These are phyloP conservation scores for Rana temporaria DNA, from an alignment of 2,113 vertebrate genomes.

Conservation along the genomic window DNA sequence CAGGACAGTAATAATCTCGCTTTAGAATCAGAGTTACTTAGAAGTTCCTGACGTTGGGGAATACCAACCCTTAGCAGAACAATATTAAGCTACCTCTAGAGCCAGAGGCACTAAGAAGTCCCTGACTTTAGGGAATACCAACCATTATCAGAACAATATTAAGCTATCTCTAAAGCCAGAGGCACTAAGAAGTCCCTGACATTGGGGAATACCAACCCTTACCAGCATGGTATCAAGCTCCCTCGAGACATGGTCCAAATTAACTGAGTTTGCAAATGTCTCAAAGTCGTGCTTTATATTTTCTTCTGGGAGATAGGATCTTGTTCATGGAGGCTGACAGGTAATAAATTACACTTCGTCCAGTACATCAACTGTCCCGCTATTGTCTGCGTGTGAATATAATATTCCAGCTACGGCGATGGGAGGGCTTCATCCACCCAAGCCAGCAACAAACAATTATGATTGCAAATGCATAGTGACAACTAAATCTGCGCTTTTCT, in stretches of 20 bases:
- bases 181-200: too few relatives aligned
- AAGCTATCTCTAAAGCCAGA: too few relatives aligned
- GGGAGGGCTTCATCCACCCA: conserved; percentile 30
- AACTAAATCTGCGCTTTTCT: conserved; percentile 42
- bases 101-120: too few relatives aligned
- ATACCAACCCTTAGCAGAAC: too few relatives aligned
- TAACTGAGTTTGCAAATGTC: conserved; percentile 39
- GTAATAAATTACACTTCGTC: conserved; percentile 56
- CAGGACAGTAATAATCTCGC: too few relatives aligned
- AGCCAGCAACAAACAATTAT: conserved; percentile 54
- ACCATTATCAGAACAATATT: too few relatives aligned
- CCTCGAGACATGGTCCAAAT: background rate
- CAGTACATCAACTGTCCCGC: conserved; percentile 44
- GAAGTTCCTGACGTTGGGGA: too few relatives aligned
- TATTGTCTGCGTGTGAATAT: conserved; percentile 49
- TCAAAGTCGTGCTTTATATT: conserved; percentile 36
- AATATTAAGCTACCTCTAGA: too few relatives aligned
- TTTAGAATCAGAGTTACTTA: too few relatives aligned
- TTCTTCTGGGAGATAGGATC: conserved; percentile 35
- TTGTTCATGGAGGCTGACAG: conserved; percentile 55
- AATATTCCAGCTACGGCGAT: conserved; percentile 47
- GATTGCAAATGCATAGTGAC: conserved; percentile 55
- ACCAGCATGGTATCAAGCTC: background rate
- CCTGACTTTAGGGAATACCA: too few relatives aligned
- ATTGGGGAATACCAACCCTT: background rate